A percentile compares a stretch with the other conserved stretches of the same genome.
Conservation (phyloP, 2,113 vertebrate species). For the Podiceps cristatus region DNA sequence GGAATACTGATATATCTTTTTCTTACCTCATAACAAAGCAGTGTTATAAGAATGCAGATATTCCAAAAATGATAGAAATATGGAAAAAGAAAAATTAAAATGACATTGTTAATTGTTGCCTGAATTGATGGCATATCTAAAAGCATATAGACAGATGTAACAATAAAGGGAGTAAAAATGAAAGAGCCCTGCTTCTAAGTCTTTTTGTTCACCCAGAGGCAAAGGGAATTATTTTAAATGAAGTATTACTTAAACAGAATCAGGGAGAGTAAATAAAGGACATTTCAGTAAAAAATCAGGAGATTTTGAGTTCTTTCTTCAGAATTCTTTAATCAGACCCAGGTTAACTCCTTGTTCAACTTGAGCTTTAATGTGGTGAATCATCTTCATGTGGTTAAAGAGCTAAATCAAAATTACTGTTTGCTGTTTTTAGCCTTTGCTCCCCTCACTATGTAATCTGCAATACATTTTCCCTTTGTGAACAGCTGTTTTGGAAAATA, state of each 20-base stretch:
- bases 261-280: not conserved
- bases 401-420: conserved; percentile 17
- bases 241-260: not conserved
- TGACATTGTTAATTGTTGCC: not conserved
- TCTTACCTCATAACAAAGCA: not conserved
- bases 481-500: conserved; percentile 40
- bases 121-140: not conserved
- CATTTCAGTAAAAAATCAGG: not conserved
- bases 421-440: conserved; percentile 32
- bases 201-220: not conserved
- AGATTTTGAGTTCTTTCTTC: not conserved
- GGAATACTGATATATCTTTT: not conserved
- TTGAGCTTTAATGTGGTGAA: not conserved
- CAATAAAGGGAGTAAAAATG: not conserved
- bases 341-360: not conserved
- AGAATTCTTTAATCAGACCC: not conserved
- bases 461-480: conserved; percentile 19
- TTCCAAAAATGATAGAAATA: not conserved
- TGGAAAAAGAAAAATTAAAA: not conserved
- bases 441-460: not conserved
- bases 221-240: not conserved
- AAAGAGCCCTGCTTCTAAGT: not conserved
- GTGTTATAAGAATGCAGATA: not conserved
- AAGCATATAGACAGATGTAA: not conserved
- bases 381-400: not conserved